Base-by-base conservation (phyloP, 2,797 vertebrate genomes). In the Micromesistius poutassou region DNA sequence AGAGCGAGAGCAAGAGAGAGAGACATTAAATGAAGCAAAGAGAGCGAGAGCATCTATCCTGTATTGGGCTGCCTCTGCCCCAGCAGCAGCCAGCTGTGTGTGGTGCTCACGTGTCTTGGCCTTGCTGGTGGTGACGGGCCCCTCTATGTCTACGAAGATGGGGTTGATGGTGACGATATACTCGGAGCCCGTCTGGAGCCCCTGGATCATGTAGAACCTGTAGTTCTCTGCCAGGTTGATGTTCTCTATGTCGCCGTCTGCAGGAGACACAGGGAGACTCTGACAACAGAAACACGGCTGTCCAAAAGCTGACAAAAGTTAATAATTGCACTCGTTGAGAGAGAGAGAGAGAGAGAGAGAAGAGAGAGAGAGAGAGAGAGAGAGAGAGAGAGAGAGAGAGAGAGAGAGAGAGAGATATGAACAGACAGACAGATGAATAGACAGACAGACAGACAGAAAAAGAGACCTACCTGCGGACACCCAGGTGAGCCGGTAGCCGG, bases 401-500 rank as follows among this genome's bases (percentile, higher is more conserved):
- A 16, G 14, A 46, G 42, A 14, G 12, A 46, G 50, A 5, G 19
- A 55, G 50, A 55, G 19, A 55, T 1, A 5, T 1, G 22, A 19
- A 55, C 2, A n/a, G 50, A 62, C 5, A 62, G 50, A 62, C 4
- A n/a, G 22, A n/a, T 0, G 8, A 1, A 62, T 0, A n/a, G 50
- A 62, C 5, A 62, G 9, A n/a, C 5, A 62, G 22, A 62, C 22
- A 8, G 19, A 62, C 3, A 7, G 22, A 50, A 19, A 22, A 4
- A 50, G 46, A 1, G 14, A 55, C 72, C 36, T 93, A 96, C 96
- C 96, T 94, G 88, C 71, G 0, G 95, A 94, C 5, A 90, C 86
- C 96, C 96, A 97, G n/a, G 95, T 97, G 74, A 97, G 94, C 10
- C 96, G 93, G 90, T 97, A 97, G 1, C 96, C 96, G 0, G 95